These are phyloP conservation scores for Cryptocephalus moraei DNA, from an alignment of 2,888 invertebrate genomes.

Conservation along the genomic window DNA sequence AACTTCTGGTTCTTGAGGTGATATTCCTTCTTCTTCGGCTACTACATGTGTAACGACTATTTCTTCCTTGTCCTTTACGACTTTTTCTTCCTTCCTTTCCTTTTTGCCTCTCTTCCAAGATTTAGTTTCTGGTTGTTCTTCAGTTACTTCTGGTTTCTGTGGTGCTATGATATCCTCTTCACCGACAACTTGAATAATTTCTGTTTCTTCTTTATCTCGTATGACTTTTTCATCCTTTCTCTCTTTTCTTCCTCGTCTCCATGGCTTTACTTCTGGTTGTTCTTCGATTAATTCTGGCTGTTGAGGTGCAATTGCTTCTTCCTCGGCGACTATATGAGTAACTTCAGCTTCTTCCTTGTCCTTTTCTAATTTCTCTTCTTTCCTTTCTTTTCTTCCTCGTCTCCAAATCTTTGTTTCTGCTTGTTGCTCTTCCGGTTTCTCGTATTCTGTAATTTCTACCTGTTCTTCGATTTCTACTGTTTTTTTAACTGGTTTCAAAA, in stretches of 20 bases:
- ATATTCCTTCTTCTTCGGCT: not conserved
- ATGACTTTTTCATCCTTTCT: conserved; percentile 1
- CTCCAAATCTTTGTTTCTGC: conserved; percentile 24
- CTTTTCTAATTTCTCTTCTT: conserved; percentile 18
- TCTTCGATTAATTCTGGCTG: conserved; percentile 2
- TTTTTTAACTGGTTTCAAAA: conserved; percentile 10
- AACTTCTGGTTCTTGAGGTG: not conserved
- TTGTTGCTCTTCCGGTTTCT: conserved; percentile 21
- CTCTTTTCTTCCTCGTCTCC: not conserved
- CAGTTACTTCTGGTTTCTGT: not conserved
- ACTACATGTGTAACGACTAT: not conserved
- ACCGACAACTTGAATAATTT: too few species aligned
- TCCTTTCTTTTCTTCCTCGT: conserved; percentile 10
- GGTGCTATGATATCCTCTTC: too few species aligned
- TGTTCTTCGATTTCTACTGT: not conserved
- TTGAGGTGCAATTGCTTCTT: conserved; percentile 5
- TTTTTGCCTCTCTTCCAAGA: not conserved
- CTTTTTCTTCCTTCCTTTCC: not conserved
- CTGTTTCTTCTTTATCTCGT: not conserved
- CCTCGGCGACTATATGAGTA: not conserved
- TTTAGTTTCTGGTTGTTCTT: conserved; percentile 1
- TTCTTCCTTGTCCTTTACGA: conserved; percentile 1
- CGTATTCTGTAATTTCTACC: conserved; percentile 27
- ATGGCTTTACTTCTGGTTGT: conserved; percentile 7
- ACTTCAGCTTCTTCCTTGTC: conserved; percentile 1